Evolutionary conservation across 1,140 invertebrate species (phyloP), one percentile per base, ranked within the genome.

Genomic region (Lepidurus packardi): DNA sequence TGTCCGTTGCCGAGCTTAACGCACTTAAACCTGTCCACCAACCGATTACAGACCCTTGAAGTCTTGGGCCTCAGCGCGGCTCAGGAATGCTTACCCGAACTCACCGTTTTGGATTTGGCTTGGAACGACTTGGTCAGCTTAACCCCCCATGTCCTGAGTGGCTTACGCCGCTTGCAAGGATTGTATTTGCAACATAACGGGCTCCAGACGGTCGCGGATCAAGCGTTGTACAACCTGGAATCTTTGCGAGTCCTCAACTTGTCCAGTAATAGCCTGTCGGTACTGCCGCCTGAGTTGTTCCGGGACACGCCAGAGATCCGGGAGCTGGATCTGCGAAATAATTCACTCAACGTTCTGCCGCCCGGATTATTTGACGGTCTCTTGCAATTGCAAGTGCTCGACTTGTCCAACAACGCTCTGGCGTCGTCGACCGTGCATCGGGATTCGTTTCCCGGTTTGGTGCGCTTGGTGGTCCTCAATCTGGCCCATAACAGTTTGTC

Each of bases 241-340:
- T 86, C 87, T 74, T 84, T 94, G 73, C 88, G 89, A 81, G 87
- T 90, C 74, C 84, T 94, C 10, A 93, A 94, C 86, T 84, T 93
- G 82, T 93, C 92, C 24, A 91, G 90, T 84, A 94, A 94, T 83
- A 89, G 87, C 83, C 85, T 94, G 77, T 89, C 90, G 80, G 90
- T 90, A 21, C 85, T 94, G 77, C 91, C 92, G 7, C 90, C 91
- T 1, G 91, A 91, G 83, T 82, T 93, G 75, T 93, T 94, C 84
- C 88, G 89, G 79, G 88, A 89, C 53, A 89, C 89, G 6, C 87
- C 87, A 76, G 88, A 91, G 47, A 82, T 95, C 7, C 87, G 89
- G 53, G 89, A 92, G 82, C 86, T 95, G 73, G 88, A 93, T 81
- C 85, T 95, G 11, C 91, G 91, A 82, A 94, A 94, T 82, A 94